Evolutionary conservation across 1,140 invertebrate genomes (phyloP).

Genomic region (Adoxophyes honmai): DNA sequence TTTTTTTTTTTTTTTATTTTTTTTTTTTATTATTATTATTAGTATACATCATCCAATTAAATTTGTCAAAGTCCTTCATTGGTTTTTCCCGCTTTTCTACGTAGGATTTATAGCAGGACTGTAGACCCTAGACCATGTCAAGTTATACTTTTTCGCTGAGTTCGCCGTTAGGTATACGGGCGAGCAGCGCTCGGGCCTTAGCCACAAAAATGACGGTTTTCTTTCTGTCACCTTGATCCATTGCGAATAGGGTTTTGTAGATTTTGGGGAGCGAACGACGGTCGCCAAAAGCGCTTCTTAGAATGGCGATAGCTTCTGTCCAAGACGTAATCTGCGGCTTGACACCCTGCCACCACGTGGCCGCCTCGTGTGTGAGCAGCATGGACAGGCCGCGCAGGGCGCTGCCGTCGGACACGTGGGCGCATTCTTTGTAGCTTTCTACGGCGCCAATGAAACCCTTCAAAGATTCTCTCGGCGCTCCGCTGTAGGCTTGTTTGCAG

Average conservation of each 20-base stretch:
- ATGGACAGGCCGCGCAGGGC: background rate
- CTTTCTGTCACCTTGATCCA: background rate
- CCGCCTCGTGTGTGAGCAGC: background rate
- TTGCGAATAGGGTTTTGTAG: background rate
- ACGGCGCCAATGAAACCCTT: background rate
- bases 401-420: background rate
- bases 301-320: background rate
- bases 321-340: background rate
- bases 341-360: constrained; percentile 15
- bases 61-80: too few relatives aligned
- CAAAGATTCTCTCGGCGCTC: too few relatives aligned
- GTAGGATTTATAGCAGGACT: too few relatives aligned
- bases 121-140: too few relatives aligned
- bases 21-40: too few relatives aligned
- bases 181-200: too few relatives aligned
- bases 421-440: background rate
- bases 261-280: background rate
- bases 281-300: constrained; percentile 2
- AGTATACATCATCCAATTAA: too few relatives aligned
- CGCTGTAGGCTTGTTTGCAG: too few relatives aligned
- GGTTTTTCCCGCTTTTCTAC: too few relatives aligned
- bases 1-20: too few relatives aligned
- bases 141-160: too few relatives aligned
- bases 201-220: constrained; percentile 11
- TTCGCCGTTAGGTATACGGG: too few relatives aligned